Evolutionary conservation across 2,113 vertebrate species (phyloP).

Genomic region (Egretta garzetta): DNA sequence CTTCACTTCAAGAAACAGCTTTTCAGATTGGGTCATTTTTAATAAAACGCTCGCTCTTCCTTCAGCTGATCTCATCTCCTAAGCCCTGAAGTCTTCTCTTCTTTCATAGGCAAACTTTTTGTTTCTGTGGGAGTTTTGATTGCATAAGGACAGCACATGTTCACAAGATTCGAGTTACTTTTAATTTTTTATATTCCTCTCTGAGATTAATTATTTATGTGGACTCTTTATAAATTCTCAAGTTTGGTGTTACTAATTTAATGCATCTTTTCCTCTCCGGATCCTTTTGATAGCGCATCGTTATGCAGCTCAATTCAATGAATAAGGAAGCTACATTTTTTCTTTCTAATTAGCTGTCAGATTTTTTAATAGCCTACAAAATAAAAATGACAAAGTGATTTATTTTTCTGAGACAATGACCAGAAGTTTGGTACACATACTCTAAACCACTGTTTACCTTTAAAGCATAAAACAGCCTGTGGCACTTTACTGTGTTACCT

Average conservation of each 20-base stretch:
- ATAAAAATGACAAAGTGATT: not conserved
- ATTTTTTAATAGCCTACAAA: conserved; percentile 25
- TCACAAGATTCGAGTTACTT: not conserved
- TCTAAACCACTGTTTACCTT: not conserved
- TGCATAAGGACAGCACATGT: not conserved
- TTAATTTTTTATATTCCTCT: not conserved
- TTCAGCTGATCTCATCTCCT: not conserved
- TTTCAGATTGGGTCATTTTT: not conserved
- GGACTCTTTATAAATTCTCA: not conserved
- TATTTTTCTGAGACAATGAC: not conserved
- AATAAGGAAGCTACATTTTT: not conserved
- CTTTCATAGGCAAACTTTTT: not conserved
- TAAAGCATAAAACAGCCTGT: not conserved
- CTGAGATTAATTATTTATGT: conserved; percentile 23
- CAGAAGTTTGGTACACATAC: not conserved
- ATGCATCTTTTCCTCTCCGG: not conserved
- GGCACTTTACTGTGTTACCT: not conserved
- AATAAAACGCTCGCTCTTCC: not conserved
- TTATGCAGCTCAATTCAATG: not conserved
- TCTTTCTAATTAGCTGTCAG: conserved; percentile 35
- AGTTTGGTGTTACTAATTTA: conserved; percentile 3
- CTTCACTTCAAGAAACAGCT: not conserved
- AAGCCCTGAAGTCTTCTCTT: not conserved
- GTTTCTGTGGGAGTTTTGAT: conserved; percentile 10
- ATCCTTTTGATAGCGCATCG: not conserved